Evolutionary conservation across 2,888 invertebrate species (phyloP).

Genomic region (Frankliniella fusca): DNA sequence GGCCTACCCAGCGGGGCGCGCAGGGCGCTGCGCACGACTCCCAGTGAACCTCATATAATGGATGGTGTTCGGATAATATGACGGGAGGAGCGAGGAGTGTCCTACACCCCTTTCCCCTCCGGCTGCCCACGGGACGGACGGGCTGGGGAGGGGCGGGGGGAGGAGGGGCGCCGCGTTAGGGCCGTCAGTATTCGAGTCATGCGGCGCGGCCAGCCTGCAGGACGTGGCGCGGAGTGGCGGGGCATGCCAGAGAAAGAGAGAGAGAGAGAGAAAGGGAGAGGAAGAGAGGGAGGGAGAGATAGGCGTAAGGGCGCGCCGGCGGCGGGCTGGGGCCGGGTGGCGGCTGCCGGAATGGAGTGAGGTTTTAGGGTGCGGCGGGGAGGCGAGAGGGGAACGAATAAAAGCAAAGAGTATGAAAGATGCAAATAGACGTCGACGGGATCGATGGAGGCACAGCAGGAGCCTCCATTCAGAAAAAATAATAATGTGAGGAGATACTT

Average conservation of each 20-base stretch:
- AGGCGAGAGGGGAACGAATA: too few relatives aligned
- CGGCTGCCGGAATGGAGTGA: too few relatives aligned
- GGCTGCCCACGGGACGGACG: conserved; percentile 7
- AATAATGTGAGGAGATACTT: too few relatives aligned
- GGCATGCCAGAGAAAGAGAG: background rate
- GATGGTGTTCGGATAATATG: conserved; percentile 24
- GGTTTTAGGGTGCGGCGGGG: too few relatives aligned
- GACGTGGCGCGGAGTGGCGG: background rate
- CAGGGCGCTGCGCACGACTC: background rate
- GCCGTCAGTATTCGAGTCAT: conserved; percentile 26
- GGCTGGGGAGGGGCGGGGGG: background rate
- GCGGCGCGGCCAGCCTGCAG: background rate
- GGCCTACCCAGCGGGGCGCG: background rate
- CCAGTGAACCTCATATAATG: conserved; percentile 26
- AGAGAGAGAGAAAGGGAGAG: background rate
- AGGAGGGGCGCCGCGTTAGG: background rate
- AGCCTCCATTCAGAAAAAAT: too few relatives aligned
- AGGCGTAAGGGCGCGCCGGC: too few relatives aligned
- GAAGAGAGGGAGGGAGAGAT: too few relatives aligned
- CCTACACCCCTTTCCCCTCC: background rate
- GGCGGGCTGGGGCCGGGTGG: too few relatives aligned
- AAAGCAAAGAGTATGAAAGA: too few relatives aligned
- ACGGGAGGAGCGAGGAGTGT: background rate
- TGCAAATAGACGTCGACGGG: too few relatives aligned
- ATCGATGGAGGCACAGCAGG: too few relatives aligned